Percentiles rank a stretch among this genome's conserved stretches.
Conservation (phyloP, 2,888 invertebrate genomes). For the Callimorpha dominula region DNA sequence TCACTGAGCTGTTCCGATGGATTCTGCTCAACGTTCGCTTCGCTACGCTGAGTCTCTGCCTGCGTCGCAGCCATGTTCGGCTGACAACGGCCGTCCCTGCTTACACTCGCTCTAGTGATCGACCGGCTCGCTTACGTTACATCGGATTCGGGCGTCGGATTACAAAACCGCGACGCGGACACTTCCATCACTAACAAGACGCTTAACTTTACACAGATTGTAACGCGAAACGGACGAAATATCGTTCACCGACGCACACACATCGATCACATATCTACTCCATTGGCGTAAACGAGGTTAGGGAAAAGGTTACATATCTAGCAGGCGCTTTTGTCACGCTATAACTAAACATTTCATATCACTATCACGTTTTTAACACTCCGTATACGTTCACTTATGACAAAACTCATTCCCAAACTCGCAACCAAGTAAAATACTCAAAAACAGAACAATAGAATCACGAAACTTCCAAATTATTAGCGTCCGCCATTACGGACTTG, state of each 20-base stretch:
- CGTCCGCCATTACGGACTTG: constrained; percentile 87
- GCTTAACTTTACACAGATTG: constrained; percentile 78
- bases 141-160: constrained; percentile 86
- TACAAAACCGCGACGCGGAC: constrained; percentile 85
- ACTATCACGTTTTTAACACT: constrained; percentile 80
- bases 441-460: constrained; percentile 85
- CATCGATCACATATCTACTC: constrained; percentile 92
- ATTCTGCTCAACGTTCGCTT: constrained; percentile 89
- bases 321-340: constrained; percentile 86
- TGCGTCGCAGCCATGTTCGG: constrained; percentile 95
- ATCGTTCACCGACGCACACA: constrained; percentile 90
- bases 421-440: constrained; percentile 71
- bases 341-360: constrained; percentile 83
- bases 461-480: constrained; percentile 86
- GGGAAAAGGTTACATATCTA: constrained; percentile 90
- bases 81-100: constrained; percentile 85
- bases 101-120: constrained; percentile 88
- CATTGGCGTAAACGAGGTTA: constrained; percentile 93
- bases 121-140: constrained; percentile 87
- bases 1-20: constrained; percentile 89
- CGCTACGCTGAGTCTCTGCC: constrained; percentile 94
- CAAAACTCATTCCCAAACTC: constrained; percentile 76
- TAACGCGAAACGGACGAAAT: constrained; percentile 84
- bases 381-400: constrained; percentile 70
- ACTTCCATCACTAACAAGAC: constrained; percentile 85